A percentile compares a stretch with the other conserved stretches of the same genome.
These are phyloP conservation scores for Diplodus sargus DNA, from an alignment of 2,797 vertebrate species.

Conservation along the genomic window DNA sequence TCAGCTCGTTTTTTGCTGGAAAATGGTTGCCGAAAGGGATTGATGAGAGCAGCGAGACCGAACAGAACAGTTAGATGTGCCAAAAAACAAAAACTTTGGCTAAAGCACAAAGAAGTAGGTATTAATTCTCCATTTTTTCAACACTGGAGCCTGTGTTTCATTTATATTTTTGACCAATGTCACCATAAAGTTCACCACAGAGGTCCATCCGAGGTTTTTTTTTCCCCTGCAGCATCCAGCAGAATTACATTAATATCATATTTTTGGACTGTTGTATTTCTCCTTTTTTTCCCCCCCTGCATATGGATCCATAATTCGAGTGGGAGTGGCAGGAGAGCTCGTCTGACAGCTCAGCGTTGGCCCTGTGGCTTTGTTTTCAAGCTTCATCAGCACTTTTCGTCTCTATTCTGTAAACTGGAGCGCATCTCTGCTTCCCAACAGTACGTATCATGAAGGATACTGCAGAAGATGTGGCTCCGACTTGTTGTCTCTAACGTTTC, in stretches of 20 bases:
- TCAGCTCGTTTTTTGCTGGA: neutral
- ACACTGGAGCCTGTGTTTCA: neutral
- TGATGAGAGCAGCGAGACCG: neutral
- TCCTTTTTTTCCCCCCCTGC: slow-evolving; percentile 8
- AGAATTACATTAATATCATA: slow-evolving; percentile 49
- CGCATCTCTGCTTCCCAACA: slow-evolving; percentile 18
- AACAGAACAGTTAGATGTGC: neutral
- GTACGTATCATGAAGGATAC: slow-evolving; percentile 27
- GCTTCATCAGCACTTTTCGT: slow-evolving; percentile 51
- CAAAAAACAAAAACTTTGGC: neutral
- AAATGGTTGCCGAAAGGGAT: neutral
- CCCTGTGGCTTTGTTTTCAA: slow-evolving; percentile 33
- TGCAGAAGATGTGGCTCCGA: slow-evolving; percentile 4
- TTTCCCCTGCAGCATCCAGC: neutral
- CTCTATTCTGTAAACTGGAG: slow-evolving; percentile 12
- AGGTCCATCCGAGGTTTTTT: neutral
- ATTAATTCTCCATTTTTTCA: neutral
- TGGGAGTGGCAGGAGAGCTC: slow-evolving; percentile 28
- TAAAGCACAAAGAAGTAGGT: neutral
- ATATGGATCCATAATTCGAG: slow-evolving; percentile 49
- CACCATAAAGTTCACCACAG: neutral
- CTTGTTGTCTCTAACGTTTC: slow-evolving; percentile 17
- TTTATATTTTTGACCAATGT: neutral
- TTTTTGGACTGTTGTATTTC: slow-evolving; percentile 46
- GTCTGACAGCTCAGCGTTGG: slow-evolving; percentile 32